Evolutionary conservation across 2,113 vertebrate genomes (phyloP), one percentile per base, ranked within the genome.

Genomic region (Nothocercus julius): DNA sequence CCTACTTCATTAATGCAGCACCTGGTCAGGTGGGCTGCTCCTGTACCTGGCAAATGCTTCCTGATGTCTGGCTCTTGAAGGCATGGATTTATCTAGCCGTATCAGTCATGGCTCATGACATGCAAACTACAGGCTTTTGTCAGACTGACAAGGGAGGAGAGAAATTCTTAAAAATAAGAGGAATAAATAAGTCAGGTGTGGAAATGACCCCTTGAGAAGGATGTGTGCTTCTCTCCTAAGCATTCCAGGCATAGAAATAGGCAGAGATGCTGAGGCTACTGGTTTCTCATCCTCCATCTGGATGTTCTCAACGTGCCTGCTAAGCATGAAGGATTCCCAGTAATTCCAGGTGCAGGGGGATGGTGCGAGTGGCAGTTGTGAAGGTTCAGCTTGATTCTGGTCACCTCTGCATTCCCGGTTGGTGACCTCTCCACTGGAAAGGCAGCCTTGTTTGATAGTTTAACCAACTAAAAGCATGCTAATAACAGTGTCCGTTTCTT

Each of bases 321-420:
- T 28, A 87, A 30, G 25, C 9, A 18, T 19, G 16, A 87, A 5
- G 38, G 63, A 91, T 13, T 12, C 42, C 63, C 42, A 51, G 16
- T 13, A 70, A 40, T 8, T 4, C 34, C 30, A 40, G 66, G 40
- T 63, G 22, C 14, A 45, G 28, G 42, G 2, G 13, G 3, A 75
- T 28, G 13, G 49, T 42, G 38, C 40, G 19, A 83, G 70, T 15
- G 25, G 53, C 53, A 72, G 32, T 27, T 34, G 22, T 22, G 38
- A 75, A 18, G 3, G 5, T 58, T 69, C 70, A 69, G 13, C 42
- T 73, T 85, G 15, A 8, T 13, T 59, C 24, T 51, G 42, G 36
- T 44, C 1, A 19, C 9, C 16, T 16, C n/a, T 77, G 11, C 6
- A 44, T 44, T 75, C 0, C 0, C 22, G 7, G 22, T 45, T 89